Conservation (phyloP, 2,888 invertebrate genomes). For the Gryllus longicercus region DNA sequence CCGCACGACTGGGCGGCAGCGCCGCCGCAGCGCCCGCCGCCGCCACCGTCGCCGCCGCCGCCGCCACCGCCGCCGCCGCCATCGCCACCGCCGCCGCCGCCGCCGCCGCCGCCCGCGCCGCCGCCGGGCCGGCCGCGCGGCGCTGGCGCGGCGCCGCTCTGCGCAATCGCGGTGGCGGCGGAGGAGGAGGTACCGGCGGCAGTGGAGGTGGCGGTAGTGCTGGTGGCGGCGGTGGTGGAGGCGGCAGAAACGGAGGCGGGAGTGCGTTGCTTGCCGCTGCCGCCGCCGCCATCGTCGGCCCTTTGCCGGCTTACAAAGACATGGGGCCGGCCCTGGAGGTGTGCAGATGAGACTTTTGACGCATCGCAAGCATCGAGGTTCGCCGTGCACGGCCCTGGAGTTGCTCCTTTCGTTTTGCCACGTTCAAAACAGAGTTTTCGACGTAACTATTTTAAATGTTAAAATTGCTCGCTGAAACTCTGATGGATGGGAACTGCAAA, state of each 20-base stretch:
- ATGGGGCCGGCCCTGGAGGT: too few relatives aligned
- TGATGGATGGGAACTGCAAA: too few relatives aligned
- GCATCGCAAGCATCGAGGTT: too few relatives aligned
- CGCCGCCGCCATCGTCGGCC: neutral
- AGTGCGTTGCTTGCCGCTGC: neutral
- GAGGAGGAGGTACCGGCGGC: neutral
- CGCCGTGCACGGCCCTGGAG: too few relatives aligned
- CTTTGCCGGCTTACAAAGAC: neutral
- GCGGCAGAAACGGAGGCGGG: neutral
- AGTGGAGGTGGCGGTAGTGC: neutral
- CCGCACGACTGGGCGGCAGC: neutral
- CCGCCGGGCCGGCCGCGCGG: neutral
- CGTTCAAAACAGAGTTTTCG: too few relatives aligned
- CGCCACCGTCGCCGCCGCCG: neutral
- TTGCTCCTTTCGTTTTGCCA: too few relatives aligned
- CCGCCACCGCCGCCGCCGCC: neutral
- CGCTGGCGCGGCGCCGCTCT: constrained; percentile 9
- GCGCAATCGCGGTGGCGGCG: constrained; percentile 5
- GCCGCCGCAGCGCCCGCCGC: neutral
- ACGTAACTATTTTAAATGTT: too few relatives aligned
- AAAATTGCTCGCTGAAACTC: too few relatives aligned
- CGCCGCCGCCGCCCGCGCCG: neutral
- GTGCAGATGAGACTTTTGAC: too few relatives aligned
- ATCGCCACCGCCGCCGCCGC: too few relatives aligned
- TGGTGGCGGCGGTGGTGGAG: neutral